Evolutionary conservation across 2,113 vertebrate species (phyloP), one percentile per base, ranked within the genome.

Genomic region (Leiothrix lutea): DNA sequence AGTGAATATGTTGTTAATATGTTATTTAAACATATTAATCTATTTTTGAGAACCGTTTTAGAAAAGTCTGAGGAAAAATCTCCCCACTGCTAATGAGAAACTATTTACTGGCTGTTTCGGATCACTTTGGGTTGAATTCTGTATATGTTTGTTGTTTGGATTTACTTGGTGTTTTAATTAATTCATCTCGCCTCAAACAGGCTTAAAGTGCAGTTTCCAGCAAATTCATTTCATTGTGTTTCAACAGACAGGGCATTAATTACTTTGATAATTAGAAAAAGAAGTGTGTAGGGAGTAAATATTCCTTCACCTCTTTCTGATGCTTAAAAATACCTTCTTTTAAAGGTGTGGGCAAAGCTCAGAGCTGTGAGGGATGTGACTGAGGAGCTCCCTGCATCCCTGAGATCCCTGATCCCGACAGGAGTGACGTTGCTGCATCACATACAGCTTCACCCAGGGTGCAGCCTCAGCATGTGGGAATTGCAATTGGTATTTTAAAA

Each of bases 231-330:
- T 79, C 12, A 60, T 40, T 64, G 7, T 3, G 1, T 75, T 71
- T 92, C 60, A 73, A n/a, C 36, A 73, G 73, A 29, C 24, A 67
- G 44, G 65, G 5, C 38, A 70, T 62, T 74, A 81, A 94, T 86
- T 80, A 61, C 83, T 94, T 82, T 51, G 20, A 15, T 71, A 82
- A 78, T 97, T 91, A 73, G 88, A 84, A 94, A 93, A 61, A 77
- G 9, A 66, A 35, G 7, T 0, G 0, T 28, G 29, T 18, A 28
- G 28, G 24, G 51, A 71, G 3, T n/a, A 91, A 93, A 86, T 47
- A 84, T 6, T 38, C 48, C 28, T 71, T 80, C 29, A 51, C 29
- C 16, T 54, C 54, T 58, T 70, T 21, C 12, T 21, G 67, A 5
- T 88, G 47, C 51, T 74, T 84, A 24, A 72, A 92, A 77, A 9